Evolutionary conservation across 2,888 invertebrate genomes (phyloP).

Genomic region (Anthophora plumipes): DNA sequence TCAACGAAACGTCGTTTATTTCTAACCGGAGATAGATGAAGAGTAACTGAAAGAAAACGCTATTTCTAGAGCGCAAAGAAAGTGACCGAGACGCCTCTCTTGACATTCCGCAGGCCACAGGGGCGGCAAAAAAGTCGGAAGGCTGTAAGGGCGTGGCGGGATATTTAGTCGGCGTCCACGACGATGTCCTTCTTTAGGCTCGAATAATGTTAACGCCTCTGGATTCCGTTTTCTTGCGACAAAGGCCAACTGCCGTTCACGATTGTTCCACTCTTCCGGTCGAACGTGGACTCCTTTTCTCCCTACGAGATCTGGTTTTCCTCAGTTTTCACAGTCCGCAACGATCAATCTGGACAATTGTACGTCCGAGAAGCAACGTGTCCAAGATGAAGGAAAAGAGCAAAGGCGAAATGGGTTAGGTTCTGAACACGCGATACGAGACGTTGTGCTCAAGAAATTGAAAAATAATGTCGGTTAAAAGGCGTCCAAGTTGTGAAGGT

Average conservation of each 20-base stretch:
- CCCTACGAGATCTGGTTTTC: conserved; percentile 61
- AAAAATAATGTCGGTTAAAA: conserved; percentile 52
- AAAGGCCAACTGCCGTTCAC: conserved; percentile 63
- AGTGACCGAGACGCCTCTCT: conserved; percentile 21
- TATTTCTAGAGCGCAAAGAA: neutral
- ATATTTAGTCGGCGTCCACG: conserved; percentile 64
- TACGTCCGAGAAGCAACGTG: conserved; percentile 18
- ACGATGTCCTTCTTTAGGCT: conserved; percentile 43
- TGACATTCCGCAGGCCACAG: conserved; percentile 42
- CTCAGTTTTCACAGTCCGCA: conserved; percentile 46
- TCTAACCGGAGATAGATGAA: neutral
- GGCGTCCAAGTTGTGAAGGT: conserved; percentile 26
- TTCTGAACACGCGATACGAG: conserved; percentile 23
- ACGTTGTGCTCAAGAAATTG: conserved; percentile 18
- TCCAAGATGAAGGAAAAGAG: conserved; percentile 44
- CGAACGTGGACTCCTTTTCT: conserved; percentile 45
- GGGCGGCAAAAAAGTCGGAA: conserved; percentile 33
- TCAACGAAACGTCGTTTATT: too few relatives aligned
- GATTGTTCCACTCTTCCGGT: conserved; percentile 76
- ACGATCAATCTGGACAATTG: conserved; percentile 59
- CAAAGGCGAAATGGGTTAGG: conserved; percentile 23
- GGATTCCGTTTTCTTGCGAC: conserved; percentile 68
- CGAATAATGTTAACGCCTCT: conserved; percentile 76
- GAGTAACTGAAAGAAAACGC: neutral
- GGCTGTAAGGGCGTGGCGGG: conserved; percentile 65